Evolutionary conservation across 92 coral and sea anemone species (phyloP).

Genomic region (Actinernus sp.): DNA sequence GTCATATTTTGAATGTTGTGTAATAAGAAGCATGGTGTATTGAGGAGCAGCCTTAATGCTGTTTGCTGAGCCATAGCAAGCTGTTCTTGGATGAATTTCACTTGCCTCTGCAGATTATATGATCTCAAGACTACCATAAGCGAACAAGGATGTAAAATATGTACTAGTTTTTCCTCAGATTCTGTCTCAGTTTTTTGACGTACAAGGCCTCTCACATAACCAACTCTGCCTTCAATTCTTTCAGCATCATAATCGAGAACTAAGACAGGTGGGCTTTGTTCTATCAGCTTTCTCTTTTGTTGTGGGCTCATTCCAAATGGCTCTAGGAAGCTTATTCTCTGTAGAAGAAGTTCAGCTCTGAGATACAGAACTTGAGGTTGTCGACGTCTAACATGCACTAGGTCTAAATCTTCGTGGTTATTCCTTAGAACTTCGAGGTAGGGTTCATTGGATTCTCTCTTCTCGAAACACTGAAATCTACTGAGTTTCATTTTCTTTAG

Average conservation of each 20-base stretch:
- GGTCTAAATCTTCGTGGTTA: conserved; percentile 72
- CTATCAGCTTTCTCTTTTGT: conserved; percentile 77
- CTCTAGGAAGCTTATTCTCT: conserved; percentile 66
- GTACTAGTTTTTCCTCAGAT: conserved; percentile 31
- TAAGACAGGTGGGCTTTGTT: conserved; percentile 74
- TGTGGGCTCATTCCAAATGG: conserved; percentile 68
- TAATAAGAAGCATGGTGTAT: conserved; percentile 70
- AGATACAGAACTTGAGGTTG: conserved; percentile 79
- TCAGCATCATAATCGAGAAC: conserved; percentile 55
- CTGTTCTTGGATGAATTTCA: conserved; percentile 69
- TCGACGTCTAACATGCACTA: conserved; percentile 56
- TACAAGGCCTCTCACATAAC: conserved; percentile 72
- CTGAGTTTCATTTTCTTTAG: conserved; percentile 67
- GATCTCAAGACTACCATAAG: conserved; percentile 60
- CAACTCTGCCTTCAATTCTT: conserved; percentile 27
- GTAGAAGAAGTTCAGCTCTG: conserved; percentile 73
- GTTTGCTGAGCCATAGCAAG: conserved; percentile 82
- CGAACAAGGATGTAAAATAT: conserved; percentile 70
- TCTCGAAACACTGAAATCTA: conserved; percentile 51
- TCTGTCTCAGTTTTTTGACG: conserved; percentile 26
- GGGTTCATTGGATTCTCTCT: conserved; percentile 13
- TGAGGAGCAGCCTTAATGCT: conserved; percentile 62
- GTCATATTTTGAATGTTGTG: conserved; percentile 26
- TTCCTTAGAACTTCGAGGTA: conserved; percentile 69
- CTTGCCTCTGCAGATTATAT: conserved; percentile 45